phyloP scores from a whole-genome alignment of 2,113 vertebrate species.

The Pleuronectes platessa region DNA sequence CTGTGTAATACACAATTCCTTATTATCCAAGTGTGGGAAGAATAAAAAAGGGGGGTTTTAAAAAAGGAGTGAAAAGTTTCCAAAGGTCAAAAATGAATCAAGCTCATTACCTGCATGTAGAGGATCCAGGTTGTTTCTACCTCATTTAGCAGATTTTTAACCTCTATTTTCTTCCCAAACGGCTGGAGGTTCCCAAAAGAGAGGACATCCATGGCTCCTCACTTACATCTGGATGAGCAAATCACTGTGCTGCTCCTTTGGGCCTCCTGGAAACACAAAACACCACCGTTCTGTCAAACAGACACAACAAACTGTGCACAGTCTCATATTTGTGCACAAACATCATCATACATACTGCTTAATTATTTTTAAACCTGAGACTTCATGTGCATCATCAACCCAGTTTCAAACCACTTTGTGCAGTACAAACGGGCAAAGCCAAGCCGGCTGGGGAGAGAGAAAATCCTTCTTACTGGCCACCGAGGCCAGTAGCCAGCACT shows the following conservation, averaged over 20 bases:
- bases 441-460: slow-evolving; percentile 64
- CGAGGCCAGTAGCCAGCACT: slow-evolving; percentile 59
- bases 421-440: slow-evolving; percentile 55
- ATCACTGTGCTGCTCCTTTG: slow-evolving; percentile 48
- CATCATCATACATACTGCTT: not conserved
- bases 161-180: slow-evolving; percentile 73
- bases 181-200: slow-evolving; percentile 60
- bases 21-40: slow-evolving; percentile 57
- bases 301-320: not conserved
- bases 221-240: slow-evolving; percentile 61
- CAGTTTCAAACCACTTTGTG: slow-evolving; percentile 60
- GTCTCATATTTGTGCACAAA: slow-evolving; percentile 8
- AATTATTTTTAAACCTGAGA: slow-evolving; percentile 41
- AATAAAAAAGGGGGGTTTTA: slow-evolving; percentile 31
- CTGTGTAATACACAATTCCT: slow-evolving; percentile 35
- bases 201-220: slow-evolving; percentile 54
- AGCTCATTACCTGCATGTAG: slow-evolving; percentile 75
- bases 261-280: slow-evolving; percentile 40
- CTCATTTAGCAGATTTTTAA: slow-evolving; percentile 73
- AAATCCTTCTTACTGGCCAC: slow-evolving; percentile 78
- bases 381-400: slow-evolving; percentile 27
- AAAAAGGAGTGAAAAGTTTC: slow-evolving; percentile 73
- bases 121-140: slow-evolving; percentile 61
- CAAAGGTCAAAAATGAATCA: slow-evolving; percentile 85
- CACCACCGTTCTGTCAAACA: slow-evolving; percentile 10